A percentile compares a stretch with the other conserved stretches of the same genome.
Evolutionary conservation across 2,888 invertebrate genomes (phyloP).

Genomic region (Tanytarsus gracilentus): DNA sequence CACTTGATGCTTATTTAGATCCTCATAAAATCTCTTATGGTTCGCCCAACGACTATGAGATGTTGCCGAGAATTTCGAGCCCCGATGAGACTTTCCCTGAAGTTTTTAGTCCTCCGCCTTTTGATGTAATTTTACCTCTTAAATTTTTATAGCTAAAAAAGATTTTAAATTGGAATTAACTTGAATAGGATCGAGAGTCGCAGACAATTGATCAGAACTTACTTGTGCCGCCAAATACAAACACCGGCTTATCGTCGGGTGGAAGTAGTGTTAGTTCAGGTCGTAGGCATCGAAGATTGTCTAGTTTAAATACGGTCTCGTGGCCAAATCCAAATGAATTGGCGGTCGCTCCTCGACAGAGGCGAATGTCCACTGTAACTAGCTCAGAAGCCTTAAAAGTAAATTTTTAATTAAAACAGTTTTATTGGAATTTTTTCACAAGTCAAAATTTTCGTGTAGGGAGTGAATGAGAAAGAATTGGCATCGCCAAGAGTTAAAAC

Average conservation of each 20-base stretch:
- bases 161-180: neutral
- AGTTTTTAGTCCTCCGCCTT: conserved; percentile 75
- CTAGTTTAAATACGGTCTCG: conserved; percentile 41
- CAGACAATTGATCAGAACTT: conserved; percentile 31
- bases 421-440: neutral
- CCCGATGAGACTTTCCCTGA: conserved; percentile 76
- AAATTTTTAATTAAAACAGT: neutral
- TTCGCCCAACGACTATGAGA: conserved; percentile 65
- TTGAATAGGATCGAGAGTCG: conserved; percentile 22
- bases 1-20: conserved; percentile 77
- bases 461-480: conserved; percentile 31
- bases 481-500: conserved; percentile 35
- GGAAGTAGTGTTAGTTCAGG: neutral
- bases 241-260: conserved; percentile 1
- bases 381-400: conserved; percentile 22
- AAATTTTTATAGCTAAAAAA: neutral
- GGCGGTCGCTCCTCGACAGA: conserved; percentile 11
- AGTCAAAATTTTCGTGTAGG: conserved; percentile 29
- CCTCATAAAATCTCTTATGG: conserved; percentile 73
- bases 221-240: conserved; percentile 21
- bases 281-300: conserved; percentile 39
- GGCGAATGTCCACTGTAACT: conserved; percentile 29
- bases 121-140: conserved; percentile 37
- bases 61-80: conserved; percentile 56
- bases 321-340: conserved; percentile 40